A percentile compares a stretch with the other conserved stretches of the same genome.
phyloP scores from a whole-genome alignment of 2,113 vertebrate species.

The Hydropotes inermis region DNA sequence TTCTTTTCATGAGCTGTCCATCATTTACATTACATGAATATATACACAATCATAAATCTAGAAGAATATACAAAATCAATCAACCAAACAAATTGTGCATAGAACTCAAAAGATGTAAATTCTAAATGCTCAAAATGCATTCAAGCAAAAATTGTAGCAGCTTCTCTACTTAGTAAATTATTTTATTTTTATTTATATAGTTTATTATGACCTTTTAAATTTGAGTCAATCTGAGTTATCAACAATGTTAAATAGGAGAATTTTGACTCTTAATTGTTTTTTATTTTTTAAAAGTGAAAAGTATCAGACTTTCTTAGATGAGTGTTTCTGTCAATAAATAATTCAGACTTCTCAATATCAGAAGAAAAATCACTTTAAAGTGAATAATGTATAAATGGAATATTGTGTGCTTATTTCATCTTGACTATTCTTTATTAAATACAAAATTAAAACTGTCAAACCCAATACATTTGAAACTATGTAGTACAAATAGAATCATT shows the following conservation, averaged over 20 bases:
- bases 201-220: constrained; percentile 35
- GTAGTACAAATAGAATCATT: not conserved
- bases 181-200: not conserved
- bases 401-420: constrained; percentile 3
- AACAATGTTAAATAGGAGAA: constrained; percentile 60
- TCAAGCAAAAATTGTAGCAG: constrained; percentile 53
- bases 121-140: constrained; percentile 48
- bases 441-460: constrained; percentile 46
- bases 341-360: constrained; percentile 49
- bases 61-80: constrained; percentile 76
- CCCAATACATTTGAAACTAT: constrained; percentile 12
- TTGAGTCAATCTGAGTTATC: constrained; percentile 43
- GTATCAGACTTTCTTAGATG: constrained; percentile 37
- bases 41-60: constrained; percentile 71
- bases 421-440: not conserved
- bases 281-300: constrained; percentile 66
- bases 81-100: constrained; percentile 71
- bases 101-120: constrained; percentile 45
- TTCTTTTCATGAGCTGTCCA: constrained; percentile 45
- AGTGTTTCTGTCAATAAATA: constrained; percentile 13
- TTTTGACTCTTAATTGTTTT: constrained; percentile 48
- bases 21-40: constrained; percentile 70
- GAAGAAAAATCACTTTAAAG: constrained; percentile 52
- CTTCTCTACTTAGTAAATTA: constrained; percentile 59
- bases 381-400: constrained; percentile 32